Base-by-base conservation (phyloP, 2,888 invertebrate genomes). In the Cinara cedri region DNA sequence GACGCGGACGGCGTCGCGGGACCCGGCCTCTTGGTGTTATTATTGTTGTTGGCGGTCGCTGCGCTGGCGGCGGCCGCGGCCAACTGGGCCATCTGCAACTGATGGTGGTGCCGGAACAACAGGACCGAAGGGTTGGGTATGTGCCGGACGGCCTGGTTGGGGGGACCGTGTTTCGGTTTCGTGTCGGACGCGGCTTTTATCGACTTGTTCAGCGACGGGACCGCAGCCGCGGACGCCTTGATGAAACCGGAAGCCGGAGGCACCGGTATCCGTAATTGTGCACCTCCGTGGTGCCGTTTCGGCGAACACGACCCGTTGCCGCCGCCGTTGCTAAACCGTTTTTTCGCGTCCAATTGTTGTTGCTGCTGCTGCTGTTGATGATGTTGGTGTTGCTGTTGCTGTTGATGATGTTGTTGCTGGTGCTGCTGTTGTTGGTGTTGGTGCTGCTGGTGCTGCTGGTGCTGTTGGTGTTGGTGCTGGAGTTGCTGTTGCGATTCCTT, bases 51-150 rank as follows among this genome's bases (percentile, higher is more conserved):
- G 26, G 14, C 57, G 19, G 68, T 68, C 11, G 60, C 76, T 1
- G 75, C 75, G 13, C 16, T 55, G 13, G 78, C 70, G 8, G 70
- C 78, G 1, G 68, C 57, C 1, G 70, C 78, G 1, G 78, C 78
- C 21, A 60, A 78, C 14, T 78, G 78, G 1, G 66, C 78, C 70
- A 70, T 14, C 0, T 70, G 68, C n/a, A n/a, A n/a, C 49, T 71
- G 71, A 6, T 82, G 87, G 83, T 87, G 87, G 83, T 89, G 89
- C 81, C 89, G 87, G 82, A 88, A 87, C 57, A 89, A 87, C 83
- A 90, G 83, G 11, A 89, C 87, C 72, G 90, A 90, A 8, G 90
- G 90, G 85, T 90, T 90, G 8, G 90, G 90, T 82, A 90, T 90
- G 83, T 89, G 90, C 60, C 90, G 86, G 42, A 90, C 89, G 26